Evolutionary conservation across 1,140 invertebrate genomes (phyloP).

Genomic region (Riptortus pedestris): DNA sequence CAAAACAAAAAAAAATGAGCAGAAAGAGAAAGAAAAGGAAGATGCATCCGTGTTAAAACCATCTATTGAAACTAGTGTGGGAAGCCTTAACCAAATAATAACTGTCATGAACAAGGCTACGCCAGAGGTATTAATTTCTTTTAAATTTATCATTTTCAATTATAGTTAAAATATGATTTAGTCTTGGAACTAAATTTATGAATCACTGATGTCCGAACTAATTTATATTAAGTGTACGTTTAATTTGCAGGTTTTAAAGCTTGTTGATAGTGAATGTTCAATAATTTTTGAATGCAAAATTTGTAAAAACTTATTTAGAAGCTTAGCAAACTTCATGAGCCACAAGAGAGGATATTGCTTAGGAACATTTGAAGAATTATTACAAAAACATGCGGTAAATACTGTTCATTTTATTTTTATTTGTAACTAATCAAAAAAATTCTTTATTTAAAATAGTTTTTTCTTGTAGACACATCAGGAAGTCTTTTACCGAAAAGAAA

Average conservation of each 20-base stretch:
- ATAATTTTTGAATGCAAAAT: slow-evolving; percentile 74
- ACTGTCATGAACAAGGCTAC: slow-evolving; percentile 49
- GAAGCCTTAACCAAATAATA: slow-evolving; percentile 48
- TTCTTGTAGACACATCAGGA: too few relatives aligned
- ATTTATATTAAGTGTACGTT: slow-evolving; percentile 22
- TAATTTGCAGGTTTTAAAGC: slow-evolving; percentile 49
- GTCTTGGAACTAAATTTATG: background rate
- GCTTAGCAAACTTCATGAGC: slow-evolving; percentile 68
- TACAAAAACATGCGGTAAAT: slow-evolving; percentile 13
- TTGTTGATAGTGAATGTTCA: slow-evolving; percentile 68
- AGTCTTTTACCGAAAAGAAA: slow-evolving; percentile 5
- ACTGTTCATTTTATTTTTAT: background rate
- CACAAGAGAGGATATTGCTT: slow-evolving; percentile 70
- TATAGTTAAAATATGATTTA: background rate
- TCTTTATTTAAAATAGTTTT: too few relatives aligned
- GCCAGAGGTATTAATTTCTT: slow-evolving; percentile 41
- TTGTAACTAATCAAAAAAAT: background rate
- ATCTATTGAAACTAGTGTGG: slow-evolving; percentile 49
- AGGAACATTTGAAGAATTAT: slow-evolving; percentile 9
- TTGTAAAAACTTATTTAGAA: slow-evolving; percentile 72
- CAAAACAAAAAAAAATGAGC: too few relatives aligned
- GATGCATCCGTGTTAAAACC: slow-evolving; percentile 48
- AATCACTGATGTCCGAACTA: background rate
- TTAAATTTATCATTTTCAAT: slow-evolving; percentile 31
- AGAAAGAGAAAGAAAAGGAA: background rate